Evolutionary conservation across 2,113 vertebrate species (phyloP).

Genomic region (Propithecus coquereli): DNA sequence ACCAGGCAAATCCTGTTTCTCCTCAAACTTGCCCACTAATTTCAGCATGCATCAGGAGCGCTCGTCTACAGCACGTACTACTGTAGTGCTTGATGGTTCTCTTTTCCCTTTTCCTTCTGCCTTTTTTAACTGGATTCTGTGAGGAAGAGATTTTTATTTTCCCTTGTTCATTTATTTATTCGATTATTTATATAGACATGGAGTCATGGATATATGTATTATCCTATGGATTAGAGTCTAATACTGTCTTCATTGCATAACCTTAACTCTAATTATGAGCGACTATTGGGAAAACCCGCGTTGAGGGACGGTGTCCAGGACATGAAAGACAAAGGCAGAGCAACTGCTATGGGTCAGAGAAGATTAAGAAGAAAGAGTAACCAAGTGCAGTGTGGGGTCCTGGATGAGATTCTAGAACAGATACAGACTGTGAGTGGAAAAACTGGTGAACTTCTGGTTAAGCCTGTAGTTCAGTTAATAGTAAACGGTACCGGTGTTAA

Average conservation of each 20-base stretch:
- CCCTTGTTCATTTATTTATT: not conserved
- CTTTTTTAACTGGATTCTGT: not conserved
- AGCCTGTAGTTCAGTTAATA: not conserved
- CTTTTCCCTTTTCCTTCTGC: not conserved
- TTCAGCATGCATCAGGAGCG: not conserved
- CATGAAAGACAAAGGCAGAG: not conserved
- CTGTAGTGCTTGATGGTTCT: not conserved
- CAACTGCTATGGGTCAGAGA: not conserved
- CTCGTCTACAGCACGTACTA: not conserved
- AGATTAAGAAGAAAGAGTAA: not conserved
- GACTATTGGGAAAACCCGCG: not conserved
- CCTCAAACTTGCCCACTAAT: not conserved
- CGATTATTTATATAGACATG: not conserved
- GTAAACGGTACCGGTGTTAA: not conserved
- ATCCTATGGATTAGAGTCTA: not conserved
- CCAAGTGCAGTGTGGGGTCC: not conserved
- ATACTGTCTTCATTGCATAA: not conserved
- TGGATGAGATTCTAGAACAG: not conserved
- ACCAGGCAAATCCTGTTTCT: not conserved
- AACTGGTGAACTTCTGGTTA: not conserved
- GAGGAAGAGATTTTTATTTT: not conserved
- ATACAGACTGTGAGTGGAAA: not conserved
- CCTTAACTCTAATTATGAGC: not conserved
- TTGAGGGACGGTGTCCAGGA: not conserved
- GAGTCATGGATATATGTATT: not conserved